Evolutionary conservation across 1,140 invertebrate species (phyloP), one percentile per base, ranked within the genome.

Genomic region (Caenorhabditis briggsae): DNA sequence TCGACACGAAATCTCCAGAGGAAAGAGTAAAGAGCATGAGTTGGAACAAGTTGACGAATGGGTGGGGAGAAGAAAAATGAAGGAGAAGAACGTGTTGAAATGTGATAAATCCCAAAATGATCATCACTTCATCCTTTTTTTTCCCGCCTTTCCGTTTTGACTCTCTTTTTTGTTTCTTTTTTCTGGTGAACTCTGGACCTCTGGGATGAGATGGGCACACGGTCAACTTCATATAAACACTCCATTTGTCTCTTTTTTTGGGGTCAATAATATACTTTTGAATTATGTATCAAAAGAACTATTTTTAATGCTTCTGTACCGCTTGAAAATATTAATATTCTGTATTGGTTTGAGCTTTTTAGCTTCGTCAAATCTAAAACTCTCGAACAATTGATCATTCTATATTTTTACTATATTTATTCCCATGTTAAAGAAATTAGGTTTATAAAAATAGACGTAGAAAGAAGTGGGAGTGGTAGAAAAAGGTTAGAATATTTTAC

Each of bases 1-100:
- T 74, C 65, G 65, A 74, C 65, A 74, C 65, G 65, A 74, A 74
- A 74, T 74, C 65, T 74, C 65, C 65, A 74, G 65, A 74, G 65
- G 46, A 74, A 74, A 74, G 65, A 74, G 65, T 43, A 74, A 74
- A 74, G 65, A 74, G 33, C 33, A 74, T 74, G 65, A 48, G 65
- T 74, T 74, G 41, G 61, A 41, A 41, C 23, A 25, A 41, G n/a
- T 65, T 65, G 12, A 48, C 11, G n/a, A 43, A 74, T 9, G 33
- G 33, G 33, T 33, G 33, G 23, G 20, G 61, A 65, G 12, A 41
- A 65, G 20, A 20, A 64, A 5, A 64, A 65, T 5, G 25, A 20
- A n/a, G 16, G 16, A 12, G 59, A 8, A 64, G 25, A 64, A 64
- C 59, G 59, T 64, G 59, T 64, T 64, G 25, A 64, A 74, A 74